These are phyloP conservation scores for Periophthalmus magnuspinnatus DNA, from an alignment of 2,797 vertebrate species.

Conservation along the genomic window DNA sequence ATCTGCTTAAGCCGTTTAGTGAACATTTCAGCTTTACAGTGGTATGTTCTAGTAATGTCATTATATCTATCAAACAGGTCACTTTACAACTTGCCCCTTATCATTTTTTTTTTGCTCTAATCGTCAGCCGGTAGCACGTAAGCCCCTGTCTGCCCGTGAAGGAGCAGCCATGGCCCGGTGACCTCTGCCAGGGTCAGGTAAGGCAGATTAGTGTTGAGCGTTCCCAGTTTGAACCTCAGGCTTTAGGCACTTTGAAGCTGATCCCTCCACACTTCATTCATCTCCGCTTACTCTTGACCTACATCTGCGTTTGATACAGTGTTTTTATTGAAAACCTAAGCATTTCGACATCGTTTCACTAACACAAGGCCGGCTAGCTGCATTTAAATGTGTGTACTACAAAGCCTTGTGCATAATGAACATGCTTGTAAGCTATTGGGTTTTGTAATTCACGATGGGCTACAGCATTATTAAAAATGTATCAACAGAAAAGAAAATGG, in stretches of 20 bases:
- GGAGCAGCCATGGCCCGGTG: neutral
- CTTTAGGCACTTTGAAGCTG: constrained; percentile 38
- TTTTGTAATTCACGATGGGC: neutral
- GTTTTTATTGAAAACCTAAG: constrained; percentile 50
- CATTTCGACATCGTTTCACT: constrained; percentile 24
- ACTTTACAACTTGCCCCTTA: constrained; percentile 21
- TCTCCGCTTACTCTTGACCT: constrained; percentile 44
- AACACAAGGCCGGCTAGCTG: constrained; percentile 33
- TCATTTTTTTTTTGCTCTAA: constrained; percentile 32
- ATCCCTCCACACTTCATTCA: constrained; percentile 48
- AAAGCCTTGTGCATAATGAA: neutral
- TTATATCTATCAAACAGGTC: constrained; percentile 17
- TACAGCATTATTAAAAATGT: neutral
- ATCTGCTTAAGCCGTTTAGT: neutral
- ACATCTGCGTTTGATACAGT: constrained; percentile 42
- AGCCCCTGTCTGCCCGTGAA: neutral
- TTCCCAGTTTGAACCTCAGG: constrained; percentile 36
- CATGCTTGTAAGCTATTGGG: neutral
- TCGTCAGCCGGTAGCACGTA: constrained; percentile 16
- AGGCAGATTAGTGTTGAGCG: constrained; percentile 44
- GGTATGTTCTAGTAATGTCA: constrained; percentile 11
- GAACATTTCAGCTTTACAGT: constrained; percentile 16
- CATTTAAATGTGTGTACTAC: constrained; percentile 29
- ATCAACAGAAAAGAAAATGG: neutral
- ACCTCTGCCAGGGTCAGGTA: constrained; percentile 39